A percentile compares a stretch with the other conserved stretches of the same genome.
Conservation (phyloP, 2,888 invertebrate genomes). For the Chironomus tentans region DNA sequence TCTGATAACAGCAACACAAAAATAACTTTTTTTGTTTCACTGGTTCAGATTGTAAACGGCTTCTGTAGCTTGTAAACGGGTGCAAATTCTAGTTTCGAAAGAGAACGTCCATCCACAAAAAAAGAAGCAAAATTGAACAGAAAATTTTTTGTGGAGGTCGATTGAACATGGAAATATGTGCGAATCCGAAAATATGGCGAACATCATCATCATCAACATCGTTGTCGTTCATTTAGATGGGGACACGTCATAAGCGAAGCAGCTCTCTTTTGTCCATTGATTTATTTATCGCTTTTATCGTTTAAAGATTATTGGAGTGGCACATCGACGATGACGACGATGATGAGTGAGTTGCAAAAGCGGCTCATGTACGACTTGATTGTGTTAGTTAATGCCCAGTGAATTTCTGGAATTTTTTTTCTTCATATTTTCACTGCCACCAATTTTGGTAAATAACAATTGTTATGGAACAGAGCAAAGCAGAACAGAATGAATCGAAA, state of each 20-base stretch:
- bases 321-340: not conserved
- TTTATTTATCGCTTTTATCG: not conserved
- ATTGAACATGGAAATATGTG: not conserved
- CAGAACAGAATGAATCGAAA: not conserved
- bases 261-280: not conserved
- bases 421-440: not conserved
- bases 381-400: not conserved
- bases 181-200: not conserved
- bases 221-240: not conserved
- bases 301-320: not conserved
- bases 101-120: no score
- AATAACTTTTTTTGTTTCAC: no score
- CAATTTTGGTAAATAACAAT: not conserved
- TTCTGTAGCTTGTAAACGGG: no score
- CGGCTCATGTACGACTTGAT: not conserved
- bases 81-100: no score
- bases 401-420: not conserved
- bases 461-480: not conserved
- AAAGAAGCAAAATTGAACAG: not conserved
- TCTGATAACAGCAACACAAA: no score
- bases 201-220: no score
- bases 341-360: not conserved
- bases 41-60: no score
- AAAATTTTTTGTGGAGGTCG: not conserved
- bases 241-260: not conserved